phyloP scores from a whole-genome alignment of 2,797 vertebrate genomes.

The Pipistrellus pipistrellus region DNA sequence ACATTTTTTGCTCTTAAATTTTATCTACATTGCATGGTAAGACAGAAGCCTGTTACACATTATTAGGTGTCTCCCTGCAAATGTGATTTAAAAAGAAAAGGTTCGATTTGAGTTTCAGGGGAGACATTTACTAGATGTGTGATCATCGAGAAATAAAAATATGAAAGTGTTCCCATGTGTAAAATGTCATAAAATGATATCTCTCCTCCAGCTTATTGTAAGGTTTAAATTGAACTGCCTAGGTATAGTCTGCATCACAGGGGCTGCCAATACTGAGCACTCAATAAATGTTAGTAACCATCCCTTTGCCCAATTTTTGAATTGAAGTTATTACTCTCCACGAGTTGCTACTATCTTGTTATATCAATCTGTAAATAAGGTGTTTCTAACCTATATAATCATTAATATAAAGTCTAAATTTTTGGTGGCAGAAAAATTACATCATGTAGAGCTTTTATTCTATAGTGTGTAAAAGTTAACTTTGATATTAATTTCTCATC shows the following conservation, averaged over 20 bases:
- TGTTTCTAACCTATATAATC: background rate
- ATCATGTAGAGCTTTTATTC: background rate
- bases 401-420: background rate
- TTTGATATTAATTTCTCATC: background rate
- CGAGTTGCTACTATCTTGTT: background rate
- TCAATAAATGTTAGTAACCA: background rate
- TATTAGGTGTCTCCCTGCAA: conserved; percentile 7
- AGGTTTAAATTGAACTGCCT: background rate
- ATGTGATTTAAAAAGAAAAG: conserved; percentile 63
- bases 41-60: conserved; percentile 3
- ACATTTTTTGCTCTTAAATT: conserved; percentile 49
- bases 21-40: conserved; percentile 47
- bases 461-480: background rate
- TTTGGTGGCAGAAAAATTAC: background rate
- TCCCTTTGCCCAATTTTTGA: background rate
- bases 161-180: conserved; percentile 48
- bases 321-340: background rate
- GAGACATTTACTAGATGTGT: conserved; percentile 28
- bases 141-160: conserved; percentile 68
- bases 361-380: background rate
- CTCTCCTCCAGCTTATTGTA: background rate
- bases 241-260: background rate
- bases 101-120: conserved; percentile 49
- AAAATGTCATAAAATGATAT: conserved; percentile 59
- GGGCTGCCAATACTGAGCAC: background rate